phyloP scores from a whole-genome alignment of 2,888 invertebrate species.

The Mechanitis mazaeus region DNA sequence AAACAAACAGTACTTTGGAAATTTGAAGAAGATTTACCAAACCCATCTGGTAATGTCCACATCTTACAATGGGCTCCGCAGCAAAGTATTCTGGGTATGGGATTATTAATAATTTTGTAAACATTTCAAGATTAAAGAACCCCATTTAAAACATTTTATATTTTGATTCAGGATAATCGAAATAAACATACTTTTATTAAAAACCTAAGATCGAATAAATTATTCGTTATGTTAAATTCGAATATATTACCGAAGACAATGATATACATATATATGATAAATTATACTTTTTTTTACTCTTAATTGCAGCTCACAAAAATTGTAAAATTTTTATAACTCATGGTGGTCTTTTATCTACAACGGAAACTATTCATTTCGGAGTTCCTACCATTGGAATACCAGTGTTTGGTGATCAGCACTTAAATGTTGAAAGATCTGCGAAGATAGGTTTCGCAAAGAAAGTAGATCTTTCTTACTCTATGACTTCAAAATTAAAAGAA shows the following conservation, averaged over 20 bases:
- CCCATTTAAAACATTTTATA: no score
- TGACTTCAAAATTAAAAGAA: conserved; percentile 37
- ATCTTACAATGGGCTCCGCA: conserved; percentile 59
- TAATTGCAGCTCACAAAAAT: conserved; percentile 46
- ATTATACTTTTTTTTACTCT: conserved; percentile 6
- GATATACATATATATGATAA: not conserved
- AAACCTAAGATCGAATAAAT: no score
- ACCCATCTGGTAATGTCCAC: conserved; percentile 51
- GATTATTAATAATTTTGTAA: not conserved
- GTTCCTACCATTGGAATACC: conserved; percentile 53
- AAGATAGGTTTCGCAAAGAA: conserved; percentile 42
- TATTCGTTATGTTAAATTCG: not conserved
- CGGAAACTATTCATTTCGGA: conserved; percentile 46
- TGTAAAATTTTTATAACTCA: conserved; percentile 49
- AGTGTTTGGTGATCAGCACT: conserved; percentile 46
- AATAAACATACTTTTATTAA: no score
- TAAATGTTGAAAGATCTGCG: conserved; percentile 43
- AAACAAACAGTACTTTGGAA: conserved; percentile 61
- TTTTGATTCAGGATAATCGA: no score
- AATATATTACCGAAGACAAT: not conserved
- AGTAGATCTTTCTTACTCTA: conserved; percentile 38
- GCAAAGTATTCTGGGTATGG: conserved; percentile 52
- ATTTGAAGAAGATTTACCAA: conserved; percentile 45
- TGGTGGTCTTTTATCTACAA: conserved; percentile 48
- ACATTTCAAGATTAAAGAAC: no score